phyloP scores from a whole-genome alignment of 2,797 vertebrate species.

The Nyctibius grandis region DNA sequence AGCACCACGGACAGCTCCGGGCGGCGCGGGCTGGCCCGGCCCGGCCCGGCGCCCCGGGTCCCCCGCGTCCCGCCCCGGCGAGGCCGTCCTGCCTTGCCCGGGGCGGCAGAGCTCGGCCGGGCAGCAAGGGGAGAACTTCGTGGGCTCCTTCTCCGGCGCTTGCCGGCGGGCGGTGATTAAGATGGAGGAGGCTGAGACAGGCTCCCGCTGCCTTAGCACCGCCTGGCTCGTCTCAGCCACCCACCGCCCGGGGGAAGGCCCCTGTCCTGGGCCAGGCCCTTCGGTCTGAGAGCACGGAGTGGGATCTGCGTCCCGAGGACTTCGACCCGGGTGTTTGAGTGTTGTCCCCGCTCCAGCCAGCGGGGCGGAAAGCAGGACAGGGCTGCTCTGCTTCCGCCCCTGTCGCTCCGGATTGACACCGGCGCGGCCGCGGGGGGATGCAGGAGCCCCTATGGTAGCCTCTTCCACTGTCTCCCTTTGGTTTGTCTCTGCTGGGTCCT shows the following conservation, averaged over 20 bases:
- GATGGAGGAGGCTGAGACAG: background rate
- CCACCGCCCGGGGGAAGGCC: background rate
- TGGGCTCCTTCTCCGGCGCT: background rate
- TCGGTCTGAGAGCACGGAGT: background rate
- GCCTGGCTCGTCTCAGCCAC: background rate
- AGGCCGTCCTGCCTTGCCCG: background rate
- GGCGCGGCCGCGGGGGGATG: background rate
- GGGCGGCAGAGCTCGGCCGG: background rate
- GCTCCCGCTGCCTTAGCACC: background rate
- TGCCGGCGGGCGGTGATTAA: background rate
- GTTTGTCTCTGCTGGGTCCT: background rate
- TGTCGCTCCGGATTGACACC: background rate
- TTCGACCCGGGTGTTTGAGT: background rate
- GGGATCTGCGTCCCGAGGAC: too few species aligned
- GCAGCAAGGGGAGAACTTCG: accelerated
- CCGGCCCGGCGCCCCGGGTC: background rate
- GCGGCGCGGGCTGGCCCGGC: background rate
- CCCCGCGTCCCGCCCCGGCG: background rate
- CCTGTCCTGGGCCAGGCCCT: background rate
- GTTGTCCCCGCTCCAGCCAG: background rate
- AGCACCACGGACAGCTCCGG: conserved; percentile 78
- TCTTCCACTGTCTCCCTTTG: background rate
- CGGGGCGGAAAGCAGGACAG: background rate
- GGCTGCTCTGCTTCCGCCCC: background rate
- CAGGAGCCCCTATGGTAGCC: background rate